Percentiles rank a stretch among this genome's conserved stretches.
phyloP scores from a whole-genome alignment of 2,888 invertebrate genomes.

The Hydropsyche betteni region DNA sequence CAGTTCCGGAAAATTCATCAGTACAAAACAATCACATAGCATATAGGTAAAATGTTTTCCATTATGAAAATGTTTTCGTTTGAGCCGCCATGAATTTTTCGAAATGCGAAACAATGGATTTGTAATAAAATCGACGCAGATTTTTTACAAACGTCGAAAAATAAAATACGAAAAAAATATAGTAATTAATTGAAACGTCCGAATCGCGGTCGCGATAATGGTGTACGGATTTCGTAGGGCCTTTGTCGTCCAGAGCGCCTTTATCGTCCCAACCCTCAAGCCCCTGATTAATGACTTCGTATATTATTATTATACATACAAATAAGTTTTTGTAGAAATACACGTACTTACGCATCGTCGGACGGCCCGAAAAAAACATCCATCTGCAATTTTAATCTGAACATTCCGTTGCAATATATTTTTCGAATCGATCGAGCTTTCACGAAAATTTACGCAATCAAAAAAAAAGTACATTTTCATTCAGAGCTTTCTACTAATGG shows the following conservation, averaged over 20 bases:
- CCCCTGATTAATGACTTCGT: slow-evolving; percentile 35
- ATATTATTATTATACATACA: slow-evolving; percentile 26
- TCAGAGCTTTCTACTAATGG: slow-evolving; percentile 14
- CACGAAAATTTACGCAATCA: too few relatives aligned
- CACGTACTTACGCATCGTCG: neutral
- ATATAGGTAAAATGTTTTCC: too few relatives aligned
- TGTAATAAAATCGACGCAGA: neutral
- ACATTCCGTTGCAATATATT: too few relatives aligned
- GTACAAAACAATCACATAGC: too few relatives aligned
- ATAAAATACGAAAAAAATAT: neutral
- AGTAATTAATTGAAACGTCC: slow-evolving; percentile 31
- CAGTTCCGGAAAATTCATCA: too few relatives aligned
- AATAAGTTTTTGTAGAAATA: neutral
- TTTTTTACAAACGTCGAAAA: neutral
- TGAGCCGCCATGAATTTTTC: too few relatives aligned
- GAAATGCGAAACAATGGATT: neutral
- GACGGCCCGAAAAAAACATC: neutral
- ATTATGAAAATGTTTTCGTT: too few relatives aligned
- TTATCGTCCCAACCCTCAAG: neutral
- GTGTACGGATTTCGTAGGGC: slow-evolving; percentile 24
- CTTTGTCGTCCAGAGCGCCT: slow-evolving; percentile 9
- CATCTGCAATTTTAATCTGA: neutral
- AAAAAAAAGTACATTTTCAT: too few relatives aligned
- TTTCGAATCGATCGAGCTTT: too few relatives aligned
- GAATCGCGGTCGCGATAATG: slow-evolving; percentile 28